Conservation (phyloP, 2,888 invertebrate genomes). For the Agonopterix arenella region DNA sequence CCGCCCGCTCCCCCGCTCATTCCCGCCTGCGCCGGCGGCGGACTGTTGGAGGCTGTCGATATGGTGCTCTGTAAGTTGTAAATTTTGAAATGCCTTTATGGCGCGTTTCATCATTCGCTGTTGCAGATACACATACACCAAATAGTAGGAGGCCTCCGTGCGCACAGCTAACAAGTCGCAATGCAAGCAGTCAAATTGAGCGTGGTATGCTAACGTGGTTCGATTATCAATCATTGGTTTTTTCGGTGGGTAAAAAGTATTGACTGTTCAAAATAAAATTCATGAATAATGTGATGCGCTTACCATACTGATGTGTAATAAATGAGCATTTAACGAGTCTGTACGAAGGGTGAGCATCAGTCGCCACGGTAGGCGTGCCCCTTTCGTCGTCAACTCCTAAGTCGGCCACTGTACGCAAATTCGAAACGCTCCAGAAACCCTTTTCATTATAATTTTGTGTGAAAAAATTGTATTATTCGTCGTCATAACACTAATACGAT, state of each 20-base stretch:
- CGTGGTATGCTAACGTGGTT: constrained; percentile 46
- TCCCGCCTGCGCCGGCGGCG: constrained; percentile 79
- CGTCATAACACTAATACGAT: constrained; percentile 39
- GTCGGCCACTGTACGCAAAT: constrained; percentile 36
- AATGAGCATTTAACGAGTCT: constrained; percentile 64
- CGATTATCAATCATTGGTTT: constrained; percentile 8
- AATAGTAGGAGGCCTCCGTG: constrained; percentile 56
- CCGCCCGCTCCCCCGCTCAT: constrained; percentile 75
- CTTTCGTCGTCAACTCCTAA: constrained; percentile 39
- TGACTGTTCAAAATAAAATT: constrained; percentile 1
- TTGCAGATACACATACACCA: constrained; percentile 40
- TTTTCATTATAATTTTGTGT: constrained; percentile 17
- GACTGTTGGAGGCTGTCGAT: constrained; percentile 84
- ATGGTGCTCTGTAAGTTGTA: constrained; percentile 78
- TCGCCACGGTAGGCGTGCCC: constrained; percentile 47
- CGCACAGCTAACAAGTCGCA: constrained; percentile 57
- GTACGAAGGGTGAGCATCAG: constrained; percentile 40
- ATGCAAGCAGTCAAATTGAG: constrained; percentile 20
- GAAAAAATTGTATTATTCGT: constrained; percentile 28
- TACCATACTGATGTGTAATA: constrained; percentile 45
- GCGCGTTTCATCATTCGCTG: constrained; percentile 69
- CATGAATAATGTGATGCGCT: constrained; percentile 8
- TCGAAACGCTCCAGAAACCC: constrained; percentile 43
- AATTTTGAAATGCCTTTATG: constrained; percentile 76
- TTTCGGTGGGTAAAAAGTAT: constrained; percentile 18